phyloP scores from a whole-genome alignment of 2,888 invertebrate species.

The Callimorpha dominula region DNA sequence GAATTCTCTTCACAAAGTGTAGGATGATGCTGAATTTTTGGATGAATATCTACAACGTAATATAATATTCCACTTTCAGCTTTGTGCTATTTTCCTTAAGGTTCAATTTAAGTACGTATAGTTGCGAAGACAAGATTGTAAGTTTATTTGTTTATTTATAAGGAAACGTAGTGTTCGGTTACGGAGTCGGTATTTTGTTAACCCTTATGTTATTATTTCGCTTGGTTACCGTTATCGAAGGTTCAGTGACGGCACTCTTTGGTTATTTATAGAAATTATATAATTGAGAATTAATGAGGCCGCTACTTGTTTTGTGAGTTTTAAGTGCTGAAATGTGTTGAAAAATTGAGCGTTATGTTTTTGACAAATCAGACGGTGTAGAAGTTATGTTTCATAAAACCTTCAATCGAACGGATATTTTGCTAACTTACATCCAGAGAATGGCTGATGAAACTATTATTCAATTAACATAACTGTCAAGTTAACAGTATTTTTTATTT shows the following conservation, averaged over 20 bases:
- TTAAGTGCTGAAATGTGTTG: background rate
- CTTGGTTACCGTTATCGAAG: slow-evolving; percentile 67
- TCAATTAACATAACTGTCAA: too few relatives aligned
- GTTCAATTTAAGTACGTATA: slow-evolving; percentile 33
- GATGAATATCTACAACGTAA: slow-evolving; percentile 47
- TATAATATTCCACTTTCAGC: slow-evolving; percentile 27
- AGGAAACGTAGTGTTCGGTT: slow-evolving; percentile 76
- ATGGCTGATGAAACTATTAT: too few relatives aligned
- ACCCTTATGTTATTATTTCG: slow-evolving; percentile 67
- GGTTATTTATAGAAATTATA: slow-evolving; percentile 44
- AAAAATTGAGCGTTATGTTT: too few relatives aligned
- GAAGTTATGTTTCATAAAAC: too few relatives aligned
- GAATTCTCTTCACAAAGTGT: slow-evolving; percentile 73
- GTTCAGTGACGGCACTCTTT: slow-evolving; percentile 44
- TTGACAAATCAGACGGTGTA: too few relatives aligned
- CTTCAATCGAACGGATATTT: too few relatives aligned
- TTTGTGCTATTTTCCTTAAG: slow-evolving; percentile 34
- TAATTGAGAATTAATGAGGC: slow-evolving; percentile 1
- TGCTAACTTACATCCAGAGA: too few relatives aligned
- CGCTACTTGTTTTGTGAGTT: background rate
- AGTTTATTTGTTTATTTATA: slow-evolving; percentile 68
- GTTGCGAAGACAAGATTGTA: slow-evolving; percentile 34
- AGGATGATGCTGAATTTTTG: slow-evolving; percentile 66
- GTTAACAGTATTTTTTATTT: too few relatives aligned
- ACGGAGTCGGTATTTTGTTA: slow-evolving; percentile 67